A percentile compares a stretch with the other conserved stretches of the same genome.
Conservation (phyloP, 2,113 vertebrate genomes). For the Paracanthobrama guichenoti region DNA sequence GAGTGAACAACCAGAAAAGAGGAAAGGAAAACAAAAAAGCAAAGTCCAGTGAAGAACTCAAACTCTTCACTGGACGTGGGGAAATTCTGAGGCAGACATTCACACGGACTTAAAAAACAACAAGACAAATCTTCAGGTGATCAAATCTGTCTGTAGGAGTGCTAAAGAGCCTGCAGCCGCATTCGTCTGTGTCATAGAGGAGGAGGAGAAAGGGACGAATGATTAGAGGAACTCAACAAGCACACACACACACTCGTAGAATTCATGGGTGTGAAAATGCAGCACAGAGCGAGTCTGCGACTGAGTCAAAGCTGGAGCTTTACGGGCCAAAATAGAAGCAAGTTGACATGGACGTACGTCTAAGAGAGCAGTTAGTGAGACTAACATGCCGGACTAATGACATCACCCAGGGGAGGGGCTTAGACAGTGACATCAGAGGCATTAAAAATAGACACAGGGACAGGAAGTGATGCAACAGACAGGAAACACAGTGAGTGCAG, state of each 20-base stretch:
- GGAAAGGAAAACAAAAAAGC: conserved; percentile 47
- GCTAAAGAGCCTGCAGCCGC: conserved; percentile 35
- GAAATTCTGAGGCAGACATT: conserved; percentile 5
- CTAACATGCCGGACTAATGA: conserved; percentile 43
- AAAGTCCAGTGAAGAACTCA: background rate
- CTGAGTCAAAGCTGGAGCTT: conserved; percentile 35
- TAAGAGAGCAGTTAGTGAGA: conserved; percentile 36
- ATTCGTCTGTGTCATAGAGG: conserved; percentile 34
- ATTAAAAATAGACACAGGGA: conserved; percentile 56
- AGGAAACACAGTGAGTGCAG: conserved; percentile 57
- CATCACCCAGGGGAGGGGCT: conserved; percentile 43
- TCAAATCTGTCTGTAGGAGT: conserved; percentile 31
- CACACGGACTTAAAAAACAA: conserved; percentile 12
- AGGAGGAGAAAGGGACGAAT: conserved; percentile 29
- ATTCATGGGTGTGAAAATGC: conserved; percentile 55
- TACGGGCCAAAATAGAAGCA: conserved; percentile 54
- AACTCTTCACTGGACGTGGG: background rate
- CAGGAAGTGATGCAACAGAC: conserved; percentile 58
- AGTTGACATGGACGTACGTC: conserved; percentile 55
- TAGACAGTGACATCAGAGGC: conserved; percentile 29
- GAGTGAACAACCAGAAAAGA: conserved; percentile 56
- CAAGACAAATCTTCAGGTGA: conserved; percentile 32
- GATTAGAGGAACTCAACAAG: conserved; percentile 20
- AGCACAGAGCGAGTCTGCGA: conserved; percentile 66
- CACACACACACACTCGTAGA: background rate